Evolutionary conservation across 2,113 vertebrate species (phyloP).

Genomic region (Mastomys natalensis): DNA sequence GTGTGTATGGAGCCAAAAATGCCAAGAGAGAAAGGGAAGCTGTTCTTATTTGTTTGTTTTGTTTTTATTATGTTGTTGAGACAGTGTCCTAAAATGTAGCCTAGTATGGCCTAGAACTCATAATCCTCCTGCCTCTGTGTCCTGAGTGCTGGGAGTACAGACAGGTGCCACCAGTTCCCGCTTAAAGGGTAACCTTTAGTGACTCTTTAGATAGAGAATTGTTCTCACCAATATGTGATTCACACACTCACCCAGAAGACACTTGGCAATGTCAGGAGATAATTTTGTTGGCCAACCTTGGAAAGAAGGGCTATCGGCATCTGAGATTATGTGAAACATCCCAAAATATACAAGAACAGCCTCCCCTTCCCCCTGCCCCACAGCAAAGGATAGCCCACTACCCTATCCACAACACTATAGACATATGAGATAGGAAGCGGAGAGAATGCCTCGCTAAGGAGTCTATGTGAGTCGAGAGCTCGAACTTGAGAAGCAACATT

Average conservation of each 20-base stretch:
- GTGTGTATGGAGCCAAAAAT: background rate
- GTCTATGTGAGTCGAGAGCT: background rate
- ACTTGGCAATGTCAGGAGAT: background rate
- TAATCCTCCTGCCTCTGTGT: background rate
- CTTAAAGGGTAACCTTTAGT: background rate
- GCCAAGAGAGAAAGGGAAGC: background rate
- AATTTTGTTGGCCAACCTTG: background rate
- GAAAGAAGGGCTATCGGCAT: background rate
- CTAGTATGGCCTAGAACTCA: background rate
- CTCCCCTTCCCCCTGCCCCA: background rate
- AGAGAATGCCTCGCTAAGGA: background rate
- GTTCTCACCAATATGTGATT: background rate
- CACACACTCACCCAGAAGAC: background rate
- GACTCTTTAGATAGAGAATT: background rate
- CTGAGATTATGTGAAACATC: too few relatives aligned
- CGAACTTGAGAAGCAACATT: background rate
- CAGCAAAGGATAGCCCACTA: background rate
- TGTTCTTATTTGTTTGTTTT: background rate
- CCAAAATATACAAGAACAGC: rapidly evolving
- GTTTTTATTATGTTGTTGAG: background rate
- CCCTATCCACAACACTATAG: background rate
- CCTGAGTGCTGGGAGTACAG: background rate
- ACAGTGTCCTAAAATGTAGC: background rate
- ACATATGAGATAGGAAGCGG: rapidly evolving
- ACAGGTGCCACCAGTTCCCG: too few relatives aligned